Base-by-base conservation (phyloP, 2,888 invertebrate genomes). In the Eilema griseolum region DNA sequence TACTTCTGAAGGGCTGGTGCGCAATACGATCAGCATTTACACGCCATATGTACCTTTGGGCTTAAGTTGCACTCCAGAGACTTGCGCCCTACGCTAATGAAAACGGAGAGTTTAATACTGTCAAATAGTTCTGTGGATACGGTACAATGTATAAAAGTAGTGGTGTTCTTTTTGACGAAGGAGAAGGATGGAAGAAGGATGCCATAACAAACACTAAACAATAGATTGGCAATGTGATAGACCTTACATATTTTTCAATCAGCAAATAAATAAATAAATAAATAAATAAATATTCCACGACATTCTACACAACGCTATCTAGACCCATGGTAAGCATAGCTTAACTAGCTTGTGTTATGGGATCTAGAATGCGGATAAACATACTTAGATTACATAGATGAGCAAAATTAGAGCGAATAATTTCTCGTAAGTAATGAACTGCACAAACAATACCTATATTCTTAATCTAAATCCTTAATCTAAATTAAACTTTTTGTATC, bases 21-120 rank as follows among this genome's bases (percentile, higher is more conserved):
- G 90, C 90, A 90, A 94, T 94, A 92, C 93, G 93, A 94, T 89
- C 88, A 86, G 86, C 93, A 92, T 95, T 95, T 95, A 95, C 83
- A 90, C 91, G 95, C 95, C 95, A 95, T 95, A 95, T 95, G 95
- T 90, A 93, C 91, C 84, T 88, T 88, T 85, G 92, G 89, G 93
- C 89, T 88, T 88, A 89, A 85, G 73, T 76, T 80, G 75, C 78
- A 81, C 89, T 89, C 91, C 79, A 72, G 90, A 91, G 94, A 93
- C 87, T 75, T 77, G 71, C 79, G 77, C 87, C 87, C 89, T 83
- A 84, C 83, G 86, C 89, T 92, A 90, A 91, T 92, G 90, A 90
- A 90, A 88, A 81, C 79, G 84, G 84, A 86, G 80, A 80, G 86
- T 78, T 81, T 78, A 75, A 82, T 80, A 79, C 75, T 71, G 77